Evolutionary conservation across 2,888 invertebrate genomes (phyloP).

Genomic region (Pyrgus malvae): DNA sequence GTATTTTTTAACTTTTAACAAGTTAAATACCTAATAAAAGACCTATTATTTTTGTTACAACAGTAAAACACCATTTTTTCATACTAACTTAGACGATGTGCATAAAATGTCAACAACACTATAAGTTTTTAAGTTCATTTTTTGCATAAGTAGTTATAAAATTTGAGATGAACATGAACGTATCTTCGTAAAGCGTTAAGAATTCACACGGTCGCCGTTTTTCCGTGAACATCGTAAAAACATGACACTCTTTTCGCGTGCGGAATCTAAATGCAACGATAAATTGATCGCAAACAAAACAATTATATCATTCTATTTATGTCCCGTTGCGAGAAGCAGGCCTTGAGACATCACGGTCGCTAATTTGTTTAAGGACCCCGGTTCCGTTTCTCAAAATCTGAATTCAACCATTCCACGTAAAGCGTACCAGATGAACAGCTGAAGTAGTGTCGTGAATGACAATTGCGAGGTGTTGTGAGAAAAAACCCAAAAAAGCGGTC

Average conservation of each 20-base stretch:
- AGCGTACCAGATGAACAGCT: constrained; percentile 52
- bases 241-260: constrained; percentile 21
- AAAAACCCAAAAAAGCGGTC: constrained; percentile 53
- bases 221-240: constrained; percentile 19
- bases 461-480: constrained; percentile 54
- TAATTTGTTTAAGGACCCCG: constrained; percentile 55
- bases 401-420: constrained; percentile 56
- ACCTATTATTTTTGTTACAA: too few relatives aligned
- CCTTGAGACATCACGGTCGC: constrained; percentile 55
- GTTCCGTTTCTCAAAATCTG: constrained; percentile 63
- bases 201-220: constrained; percentile 20
- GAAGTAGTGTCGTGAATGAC: constrained; percentile 49
- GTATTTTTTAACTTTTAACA: too few relatives aligned
- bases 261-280: constrained; percentile 23
- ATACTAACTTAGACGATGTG: too few relatives aligned
- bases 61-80: too few relatives aligned
- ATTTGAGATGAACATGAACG: neutral
- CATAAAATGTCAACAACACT: too few relatives aligned
- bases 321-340: constrained; percentile 47
- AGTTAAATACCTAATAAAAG: too few relatives aligned
- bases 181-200: neutral
- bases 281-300: constrained; percentile 35
- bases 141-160: neutral
- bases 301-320: constrained; percentile 50
- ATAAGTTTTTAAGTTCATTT: too few relatives aligned